These are phyloP conservation scores for Metallyticus violacea DNA, from an alignment of 2,888 invertebrate species.

Conservation along the genomic window DNA sequence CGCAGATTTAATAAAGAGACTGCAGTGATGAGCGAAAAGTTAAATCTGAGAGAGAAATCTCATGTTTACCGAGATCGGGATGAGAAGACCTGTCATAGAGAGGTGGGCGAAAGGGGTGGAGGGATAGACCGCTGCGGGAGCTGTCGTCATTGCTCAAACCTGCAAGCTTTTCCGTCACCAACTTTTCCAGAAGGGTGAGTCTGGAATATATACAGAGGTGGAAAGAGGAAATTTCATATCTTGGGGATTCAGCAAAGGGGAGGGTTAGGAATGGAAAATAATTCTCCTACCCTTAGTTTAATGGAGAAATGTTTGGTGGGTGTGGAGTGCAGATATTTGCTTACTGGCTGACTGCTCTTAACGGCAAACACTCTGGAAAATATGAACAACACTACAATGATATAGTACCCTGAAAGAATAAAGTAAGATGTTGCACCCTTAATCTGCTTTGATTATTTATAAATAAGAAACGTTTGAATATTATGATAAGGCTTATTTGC, in stretches of 20 bases:
- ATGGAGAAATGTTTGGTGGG: background rate
- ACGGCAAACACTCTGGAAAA: background rate
- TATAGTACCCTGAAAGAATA: background rate
- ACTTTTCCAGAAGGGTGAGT: background rate
- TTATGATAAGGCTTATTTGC: too few species aligned
- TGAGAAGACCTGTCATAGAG: background rate
- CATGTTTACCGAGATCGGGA: background rate
- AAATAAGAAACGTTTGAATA: too few species aligned
- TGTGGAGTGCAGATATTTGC: background rate
- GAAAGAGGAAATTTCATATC: background rate
- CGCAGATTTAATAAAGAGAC: constrained; percentile 7
- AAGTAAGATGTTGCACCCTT: too few species aligned
- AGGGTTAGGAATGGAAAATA: background rate
- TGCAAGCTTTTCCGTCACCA: background rate
- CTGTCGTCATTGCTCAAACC: background rate
- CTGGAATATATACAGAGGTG: background rate
- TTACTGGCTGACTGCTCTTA: background rate
- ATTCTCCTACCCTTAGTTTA: background rate
- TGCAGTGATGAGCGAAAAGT: background rate
- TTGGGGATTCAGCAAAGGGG: background rate
- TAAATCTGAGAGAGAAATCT: background rate
- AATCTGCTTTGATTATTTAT: too few species aligned
- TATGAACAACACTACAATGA: background rate
- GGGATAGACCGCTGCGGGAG: background rate
- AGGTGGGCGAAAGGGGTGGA: background rate